Percentiles rank a stretch among this genome's conserved stretches.
These are phyloP conservation scores for Deroptyus accipitrinus DNA, from an alignment of 2,113 vertebrate genomes.

Conservation along the genomic window DNA sequence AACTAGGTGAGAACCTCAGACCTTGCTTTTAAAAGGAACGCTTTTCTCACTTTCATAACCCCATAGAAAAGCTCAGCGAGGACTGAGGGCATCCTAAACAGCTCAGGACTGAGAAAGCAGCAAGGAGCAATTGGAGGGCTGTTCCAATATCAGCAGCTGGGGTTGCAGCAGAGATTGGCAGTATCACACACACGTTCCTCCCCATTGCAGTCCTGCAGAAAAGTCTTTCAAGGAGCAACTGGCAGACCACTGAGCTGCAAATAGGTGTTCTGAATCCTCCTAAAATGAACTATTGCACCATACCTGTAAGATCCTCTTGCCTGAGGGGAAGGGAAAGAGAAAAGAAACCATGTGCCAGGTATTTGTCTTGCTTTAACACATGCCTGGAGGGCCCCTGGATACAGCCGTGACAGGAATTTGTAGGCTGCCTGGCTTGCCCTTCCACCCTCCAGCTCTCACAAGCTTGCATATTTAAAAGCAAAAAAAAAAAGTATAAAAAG, in stretches of 20 bases:
- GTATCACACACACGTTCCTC: neutral
- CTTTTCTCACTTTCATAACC: neutral
- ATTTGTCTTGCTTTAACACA: neutral
- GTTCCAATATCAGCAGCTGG: neutral
- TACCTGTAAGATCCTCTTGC: neutral
- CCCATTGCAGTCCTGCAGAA: neutral
- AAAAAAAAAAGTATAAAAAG: neutral
- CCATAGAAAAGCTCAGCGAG: neutral
- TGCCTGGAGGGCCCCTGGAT: neutral
- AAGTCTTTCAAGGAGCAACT: neutral
- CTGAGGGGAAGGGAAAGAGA: neutral
- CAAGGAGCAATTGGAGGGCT: neutral
- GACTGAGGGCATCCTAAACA: neutral
- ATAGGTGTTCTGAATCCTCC: neutral
- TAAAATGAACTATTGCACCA: neutral
- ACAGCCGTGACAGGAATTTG: neutral
- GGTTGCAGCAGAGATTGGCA: neutral
- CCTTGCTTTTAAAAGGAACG: neutral
- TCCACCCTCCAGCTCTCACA: neutral
- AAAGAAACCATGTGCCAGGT: neutral
- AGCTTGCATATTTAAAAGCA: neutral
- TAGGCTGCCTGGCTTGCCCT: neutral
- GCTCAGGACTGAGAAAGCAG: neutral
- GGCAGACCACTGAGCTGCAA: neutral
- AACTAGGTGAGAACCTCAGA: neutral